phyloP scores from a whole-genome alignment of 2,797 vertebrate species.

The Buphagus erythrorhynchus region DNA sequence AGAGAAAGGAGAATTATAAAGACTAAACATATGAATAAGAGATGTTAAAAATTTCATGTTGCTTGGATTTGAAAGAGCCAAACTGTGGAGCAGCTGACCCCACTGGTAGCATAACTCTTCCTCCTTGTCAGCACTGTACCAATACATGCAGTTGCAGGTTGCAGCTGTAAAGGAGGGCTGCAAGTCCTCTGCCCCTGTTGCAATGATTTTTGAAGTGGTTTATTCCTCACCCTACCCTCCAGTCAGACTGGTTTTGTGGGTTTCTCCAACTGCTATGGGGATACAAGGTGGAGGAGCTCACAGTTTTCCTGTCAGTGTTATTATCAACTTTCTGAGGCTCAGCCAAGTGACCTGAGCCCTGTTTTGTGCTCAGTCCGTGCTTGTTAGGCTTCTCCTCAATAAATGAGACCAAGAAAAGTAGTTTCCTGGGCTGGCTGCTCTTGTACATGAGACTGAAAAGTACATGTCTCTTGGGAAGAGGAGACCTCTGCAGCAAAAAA shows the following conservation, averaged over 20 bases:
- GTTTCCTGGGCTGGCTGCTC: neutral
- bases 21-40: neutral
- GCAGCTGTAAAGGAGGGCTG: neutral
- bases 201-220: neutral
- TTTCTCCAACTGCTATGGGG: neutral
- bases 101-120: neutral
- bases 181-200: neutral
- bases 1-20: neutral
- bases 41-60: neutral
- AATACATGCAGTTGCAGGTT: neutral
- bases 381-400: neutral
- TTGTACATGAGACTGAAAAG: neutral
- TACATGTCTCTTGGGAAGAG: neutral
- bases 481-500: neutral
- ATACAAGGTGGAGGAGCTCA: neutral
- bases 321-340: fast-evolving
- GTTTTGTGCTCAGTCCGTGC: neutral
- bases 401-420: neutral
- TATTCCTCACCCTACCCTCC: neutral
- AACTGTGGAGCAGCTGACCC: neutral
- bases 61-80: neutral
- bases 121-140: fast-evolving
- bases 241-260: neutral
- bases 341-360: neutral
- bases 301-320: fast-evolving